Evolutionary conservation across 2,113 vertebrate genomes (phyloP), one percentile per base, ranked within the genome.

Genomic region (Bostrychus sinensis): DNA sequence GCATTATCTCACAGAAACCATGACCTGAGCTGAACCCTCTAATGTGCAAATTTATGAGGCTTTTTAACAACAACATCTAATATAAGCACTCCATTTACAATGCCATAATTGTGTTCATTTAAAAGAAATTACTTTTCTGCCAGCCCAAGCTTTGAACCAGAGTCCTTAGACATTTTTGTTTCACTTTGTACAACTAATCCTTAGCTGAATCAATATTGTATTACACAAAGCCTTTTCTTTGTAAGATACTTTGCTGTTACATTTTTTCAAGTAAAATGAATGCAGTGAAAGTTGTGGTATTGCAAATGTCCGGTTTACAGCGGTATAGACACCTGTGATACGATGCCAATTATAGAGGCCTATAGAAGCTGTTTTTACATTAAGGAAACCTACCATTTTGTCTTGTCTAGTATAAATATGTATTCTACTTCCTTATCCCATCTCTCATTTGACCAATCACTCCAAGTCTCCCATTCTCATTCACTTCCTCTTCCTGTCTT

Each of bases 401-500:
- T 54, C 45, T 28, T 20, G 9, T 67, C 48, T 37, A 8, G 62
- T 12, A 45, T 66, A 22, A 62, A 63, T 72, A 53, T 51, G 48
- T 56, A 20, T 46, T 62, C 54, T 67, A 79, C 75, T 72, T 87
- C 62, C 71, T 56, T 28, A 62, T 56, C 25, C 78, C 61, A 20
- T 58, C 85, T 68, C 37, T 69, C 56, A 41, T 66, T 64, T 68
- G 10, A 59, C 80, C 69, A 66, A 64, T 55, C 78, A 12, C 55
- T 73, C 65, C 66, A 36, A 38, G 62, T 46, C 62, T 50, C 77
- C 71, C 63, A 50, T 60, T 72, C 67, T 73, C 64, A 28, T 50
- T 83, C 86, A 91, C 89, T 82, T 90, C 51, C 88, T 73, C 70
- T 78, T 71, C 39, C 54, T 30, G 53, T 61, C 62, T 17, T 67